phyloP scores from a whole-genome alignment of 35 echinoderm and acorn worm genomes.

The Hemicentrotus pulcherrimus region DNA sequence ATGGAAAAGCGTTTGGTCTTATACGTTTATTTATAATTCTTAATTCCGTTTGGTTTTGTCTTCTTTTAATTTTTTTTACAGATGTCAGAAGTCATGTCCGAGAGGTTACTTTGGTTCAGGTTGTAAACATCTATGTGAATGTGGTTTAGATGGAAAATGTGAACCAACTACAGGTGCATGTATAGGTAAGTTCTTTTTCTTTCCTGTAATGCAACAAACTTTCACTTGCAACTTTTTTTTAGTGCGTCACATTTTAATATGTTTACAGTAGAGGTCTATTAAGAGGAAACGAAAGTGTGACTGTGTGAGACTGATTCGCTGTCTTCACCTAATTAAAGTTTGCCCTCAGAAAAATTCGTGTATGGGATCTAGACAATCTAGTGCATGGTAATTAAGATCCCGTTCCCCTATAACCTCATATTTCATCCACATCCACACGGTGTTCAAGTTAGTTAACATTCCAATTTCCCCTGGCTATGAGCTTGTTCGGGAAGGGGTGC shows the following conservation, averaged over 20 bases:
- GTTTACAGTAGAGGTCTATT: neutral
- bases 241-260: neutral
- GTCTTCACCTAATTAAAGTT: neutral
- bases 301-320: neutral
- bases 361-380: neutral
- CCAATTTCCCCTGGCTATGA: neutral
- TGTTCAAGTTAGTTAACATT: neutral
- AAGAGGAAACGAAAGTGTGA: neutral
- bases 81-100: slow-evolving; percentile 66
- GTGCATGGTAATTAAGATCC: neutral
- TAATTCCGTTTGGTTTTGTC: neutral
- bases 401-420: neutral
- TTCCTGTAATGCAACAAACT: neutral
- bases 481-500: neutral
- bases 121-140: slow-evolving; percentile 70
- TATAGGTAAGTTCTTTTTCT: neutral
- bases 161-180: neutral
- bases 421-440: neutral
- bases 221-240: neutral
- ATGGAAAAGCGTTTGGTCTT: neutral
- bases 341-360: neutral
- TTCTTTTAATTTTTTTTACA: neutral
- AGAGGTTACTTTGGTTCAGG: slow-evolving; percentile 64
- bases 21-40: neutral
- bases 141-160: slow-evolving; percentile 26